These are phyloP conservation scores for Papilio aristodemus DNA, from an alignment of 1,140 invertebrate genomes.

Conservation along the genomic window DNA sequence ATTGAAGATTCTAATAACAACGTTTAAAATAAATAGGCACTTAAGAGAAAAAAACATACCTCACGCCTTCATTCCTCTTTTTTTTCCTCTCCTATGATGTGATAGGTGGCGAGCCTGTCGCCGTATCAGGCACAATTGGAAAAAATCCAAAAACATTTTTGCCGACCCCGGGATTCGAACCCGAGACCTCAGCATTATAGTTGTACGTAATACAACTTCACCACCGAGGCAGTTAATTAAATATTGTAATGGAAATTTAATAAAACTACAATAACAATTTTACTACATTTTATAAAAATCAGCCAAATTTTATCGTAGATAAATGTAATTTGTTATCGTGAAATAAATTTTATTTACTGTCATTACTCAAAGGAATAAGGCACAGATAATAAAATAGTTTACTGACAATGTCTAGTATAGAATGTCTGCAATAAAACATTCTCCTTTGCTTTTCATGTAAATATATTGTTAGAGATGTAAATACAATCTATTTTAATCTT, in stretches of 20 bases:
- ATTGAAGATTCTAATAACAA: not conserved
- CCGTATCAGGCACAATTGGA: too few relatives aligned
- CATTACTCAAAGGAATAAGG: not conserved
- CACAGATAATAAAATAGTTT: slow-evolving; percentile 22
- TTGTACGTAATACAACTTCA: too few relatives aligned
- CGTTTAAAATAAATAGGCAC: not conserved
- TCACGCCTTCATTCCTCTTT: too few relatives aligned
- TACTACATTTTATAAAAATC: slow-evolving; percentile 42
- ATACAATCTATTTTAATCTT: not conserved
- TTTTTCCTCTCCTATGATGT: too few relatives aligned
- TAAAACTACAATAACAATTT: slow-evolving; percentile 60
- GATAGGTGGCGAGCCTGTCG: too few relatives aligned
- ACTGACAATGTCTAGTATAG: not conserved
- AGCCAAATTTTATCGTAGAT: not conserved
- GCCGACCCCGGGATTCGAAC: too few relatives aligned
- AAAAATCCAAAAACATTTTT: too few relatives aligned
- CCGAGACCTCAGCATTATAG: too few relatives aligned
- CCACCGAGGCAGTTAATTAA: too few relatives aligned
- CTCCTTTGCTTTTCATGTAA: not conserved
- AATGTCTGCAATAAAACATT: slow-evolving; percentile 7
- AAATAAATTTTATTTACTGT: slow-evolving; percentile 3
- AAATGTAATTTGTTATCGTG: not conserved
- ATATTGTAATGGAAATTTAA: too few relatives aligned
- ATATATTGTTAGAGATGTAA: slow-evolving; percentile 11
- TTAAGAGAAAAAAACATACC: too few relatives aligned